Evolutionary conservation across 1,140 invertebrate species (phyloP).

Genomic region (Trichomalopsis sarcophagae): DNA sequence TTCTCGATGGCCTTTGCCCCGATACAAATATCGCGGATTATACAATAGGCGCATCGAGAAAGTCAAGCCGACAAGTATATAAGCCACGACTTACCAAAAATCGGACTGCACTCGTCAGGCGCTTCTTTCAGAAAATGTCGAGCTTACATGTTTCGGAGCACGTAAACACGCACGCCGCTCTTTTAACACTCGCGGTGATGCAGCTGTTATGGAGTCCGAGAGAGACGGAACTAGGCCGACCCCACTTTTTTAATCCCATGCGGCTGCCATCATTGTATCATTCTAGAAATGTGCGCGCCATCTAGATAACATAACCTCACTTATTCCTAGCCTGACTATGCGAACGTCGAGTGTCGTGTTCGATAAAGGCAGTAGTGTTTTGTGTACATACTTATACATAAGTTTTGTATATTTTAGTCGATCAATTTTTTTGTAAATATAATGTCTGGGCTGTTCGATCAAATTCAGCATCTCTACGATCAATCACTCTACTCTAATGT

Average conservation of each 20-base stretch:
- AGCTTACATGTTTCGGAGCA: background rate
- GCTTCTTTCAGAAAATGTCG: background rate
- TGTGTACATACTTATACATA: conserved; percentile 9
- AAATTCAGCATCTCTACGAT: conserved; percentile 77
- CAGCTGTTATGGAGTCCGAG: background rate
- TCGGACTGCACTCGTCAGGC: background rate
- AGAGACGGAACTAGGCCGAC: background rate
- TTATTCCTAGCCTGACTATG: background rate
- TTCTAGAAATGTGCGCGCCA: conserved; percentile 27
- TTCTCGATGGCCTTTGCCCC: background rate
- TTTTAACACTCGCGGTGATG: background rate
- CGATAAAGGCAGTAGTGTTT: background rate
- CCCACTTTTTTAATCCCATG: background rate
- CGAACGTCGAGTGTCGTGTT: background rate
- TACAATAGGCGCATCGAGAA: background rate
- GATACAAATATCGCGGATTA: background rate
- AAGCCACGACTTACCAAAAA: background rate
- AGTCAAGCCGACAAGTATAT: background rate
- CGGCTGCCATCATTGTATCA: background rate
- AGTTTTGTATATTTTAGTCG: conserved; percentile 38
- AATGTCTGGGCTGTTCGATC: conserved; percentile 76
- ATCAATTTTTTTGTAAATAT: conserved; percentile 51
- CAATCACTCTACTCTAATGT: conserved; percentile 78
- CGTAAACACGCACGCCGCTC: conserved; percentile 13
- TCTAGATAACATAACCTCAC: conserved; percentile 1